Percentiles rank a stretch among this genome's conserved stretches.
These are phyloP conservation scores for Xanthorhoe designata DNA, from an alignment of 2,888 invertebrate genomes.

Conservation along the genomic window DNA sequence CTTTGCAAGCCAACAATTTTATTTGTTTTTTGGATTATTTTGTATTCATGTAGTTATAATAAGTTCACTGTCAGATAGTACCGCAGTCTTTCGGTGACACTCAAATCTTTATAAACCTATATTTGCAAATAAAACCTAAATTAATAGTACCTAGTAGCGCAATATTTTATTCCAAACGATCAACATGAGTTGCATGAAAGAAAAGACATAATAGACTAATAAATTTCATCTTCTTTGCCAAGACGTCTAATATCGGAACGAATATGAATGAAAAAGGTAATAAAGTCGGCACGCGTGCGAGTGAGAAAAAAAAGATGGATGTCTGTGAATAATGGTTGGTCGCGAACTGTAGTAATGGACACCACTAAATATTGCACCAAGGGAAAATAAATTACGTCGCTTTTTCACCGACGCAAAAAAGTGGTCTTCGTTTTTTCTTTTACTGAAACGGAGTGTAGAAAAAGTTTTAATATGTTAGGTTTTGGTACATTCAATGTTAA, in stretches of 20 bases:
- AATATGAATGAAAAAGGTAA: conserved; percentile 81
- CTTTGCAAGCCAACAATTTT: too few relatives aligned
- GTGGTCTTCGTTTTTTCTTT: conserved; percentile 78
- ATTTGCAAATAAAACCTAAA: too few relatives aligned
- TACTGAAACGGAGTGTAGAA: conserved; percentile 66
- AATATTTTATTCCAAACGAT: background rate
- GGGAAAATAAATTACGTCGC: conserved; percentile 83
- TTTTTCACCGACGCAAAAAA: conserved; percentile 82
- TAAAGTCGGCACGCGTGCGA: conserved; percentile 71
- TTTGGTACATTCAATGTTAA: conserved; percentile 40
- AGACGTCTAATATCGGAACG: conserved; percentile 59
- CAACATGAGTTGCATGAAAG: background rate
- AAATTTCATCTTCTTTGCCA: conserved; percentile 26
- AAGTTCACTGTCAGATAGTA: too few relatives aligned
- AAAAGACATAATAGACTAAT: conserved; percentile 11
- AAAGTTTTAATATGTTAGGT: conserved; percentile 78
- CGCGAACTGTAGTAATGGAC: conserved; percentile 85
- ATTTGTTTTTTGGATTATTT: too few relatives aligned
- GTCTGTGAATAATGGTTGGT: conserved; percentile 83
- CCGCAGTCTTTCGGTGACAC: too few relatives aligned
- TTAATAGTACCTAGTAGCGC: too few relatives aligned
- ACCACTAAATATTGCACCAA: conserved; percentile 84
- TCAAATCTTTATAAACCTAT: too few relatives aligned
- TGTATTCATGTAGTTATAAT: too few relatives aligned
- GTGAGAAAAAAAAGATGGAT: conserved; percentile 80